Evolutionary conservation across 2,113 vertebrate genomes (phyloP).

Genomic region (Aspidoscelis tigris): DNA sequence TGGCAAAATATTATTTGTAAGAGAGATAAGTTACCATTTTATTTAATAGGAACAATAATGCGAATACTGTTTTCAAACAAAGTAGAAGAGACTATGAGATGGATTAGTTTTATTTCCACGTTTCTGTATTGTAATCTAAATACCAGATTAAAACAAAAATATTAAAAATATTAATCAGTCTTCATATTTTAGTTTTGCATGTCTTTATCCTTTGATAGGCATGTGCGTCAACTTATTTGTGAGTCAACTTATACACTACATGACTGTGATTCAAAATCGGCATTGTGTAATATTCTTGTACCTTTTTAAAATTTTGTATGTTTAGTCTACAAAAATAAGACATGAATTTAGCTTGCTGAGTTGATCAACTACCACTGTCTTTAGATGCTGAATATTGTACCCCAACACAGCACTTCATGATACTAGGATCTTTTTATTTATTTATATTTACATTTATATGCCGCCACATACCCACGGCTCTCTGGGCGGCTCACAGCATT

Average conservation of each 20-base stretch:
- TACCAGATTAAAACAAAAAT: conserved; percentile 7
- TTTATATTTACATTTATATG: background rate
- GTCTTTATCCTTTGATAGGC: conserved; percentile 19
- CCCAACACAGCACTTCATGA: background rate
- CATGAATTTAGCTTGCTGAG: background rate
- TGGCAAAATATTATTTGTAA: conserved; percentile 14
- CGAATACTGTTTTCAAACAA: background rate
- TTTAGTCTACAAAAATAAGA: background rate
- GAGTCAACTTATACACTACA: background rate
- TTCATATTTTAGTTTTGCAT: conserved; percentile 20
- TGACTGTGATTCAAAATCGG: conserved; percentile 6
- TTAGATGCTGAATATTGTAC: background rate
- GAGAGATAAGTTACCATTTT: background rate
- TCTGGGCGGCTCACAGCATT: no score
- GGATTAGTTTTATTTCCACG: conserved; percentile 1
- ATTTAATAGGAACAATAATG: conserved; percentile 19
- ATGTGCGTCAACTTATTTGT: background rate
- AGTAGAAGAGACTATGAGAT: background rate
- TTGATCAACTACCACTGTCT: background rate
- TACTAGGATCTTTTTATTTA: background rate
- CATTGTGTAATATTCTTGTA: background rate
- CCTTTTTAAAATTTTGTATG: background rate
- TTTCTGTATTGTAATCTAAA: conserved; percentile 12
- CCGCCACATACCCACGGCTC: no score
- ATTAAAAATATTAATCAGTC: conserved; percentile 33